Evolutionary conservation across 2,797 vertebrate species (phyloP).

Genomic region (Microctenopoma lineatum): DNA sequence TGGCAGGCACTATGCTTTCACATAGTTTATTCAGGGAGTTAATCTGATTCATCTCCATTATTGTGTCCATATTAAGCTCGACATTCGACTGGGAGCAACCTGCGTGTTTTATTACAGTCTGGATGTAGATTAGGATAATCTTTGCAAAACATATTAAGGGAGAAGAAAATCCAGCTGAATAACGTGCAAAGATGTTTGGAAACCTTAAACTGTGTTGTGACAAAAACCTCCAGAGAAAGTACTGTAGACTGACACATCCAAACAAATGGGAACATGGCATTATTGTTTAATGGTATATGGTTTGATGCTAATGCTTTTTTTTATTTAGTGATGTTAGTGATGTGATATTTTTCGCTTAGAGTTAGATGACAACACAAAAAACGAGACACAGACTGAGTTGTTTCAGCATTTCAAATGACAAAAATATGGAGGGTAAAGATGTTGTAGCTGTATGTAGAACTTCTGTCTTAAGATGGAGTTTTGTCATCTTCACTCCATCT

Average conservation of each 20-base stretch:
- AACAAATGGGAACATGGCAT: too few relatives aligned
- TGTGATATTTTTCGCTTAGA: too few relatives aligned
- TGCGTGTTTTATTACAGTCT: slow-evolving; percentile 1
- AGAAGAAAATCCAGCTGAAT: slow-evolving; percentile 5
- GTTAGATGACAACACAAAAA: background rate
- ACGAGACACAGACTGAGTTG: background rate
- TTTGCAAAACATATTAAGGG: background rate
- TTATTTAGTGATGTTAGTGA: too few relatives aligned
- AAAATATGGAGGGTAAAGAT: background rate
- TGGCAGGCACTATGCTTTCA: slow-evolving; percentile 24
- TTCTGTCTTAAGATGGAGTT: background rate
- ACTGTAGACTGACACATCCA: too few relatives aligned
- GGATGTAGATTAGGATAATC: slow-evolving; percentile 27
- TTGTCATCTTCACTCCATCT: background rate
- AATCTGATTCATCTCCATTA: slow-evolving; percentile 14
- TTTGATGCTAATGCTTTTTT: too few relatives aligned
- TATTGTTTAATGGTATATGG: too few relatives aligned
- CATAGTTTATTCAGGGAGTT: slow-evolving; percentile 33
- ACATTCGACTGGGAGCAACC: slow-evolving; percentile 16
- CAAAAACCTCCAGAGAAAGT: background rate
- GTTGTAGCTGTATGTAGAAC: background rate
- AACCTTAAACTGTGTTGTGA: background rate
- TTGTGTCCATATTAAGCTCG: slow-evolving; percentile 37
- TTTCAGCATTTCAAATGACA: background rate
- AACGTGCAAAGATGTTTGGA: background rate